phyloP scores from a whole-genome alignment of 2,797 vertebrate genomes.

The Nasua narica region DNA sequence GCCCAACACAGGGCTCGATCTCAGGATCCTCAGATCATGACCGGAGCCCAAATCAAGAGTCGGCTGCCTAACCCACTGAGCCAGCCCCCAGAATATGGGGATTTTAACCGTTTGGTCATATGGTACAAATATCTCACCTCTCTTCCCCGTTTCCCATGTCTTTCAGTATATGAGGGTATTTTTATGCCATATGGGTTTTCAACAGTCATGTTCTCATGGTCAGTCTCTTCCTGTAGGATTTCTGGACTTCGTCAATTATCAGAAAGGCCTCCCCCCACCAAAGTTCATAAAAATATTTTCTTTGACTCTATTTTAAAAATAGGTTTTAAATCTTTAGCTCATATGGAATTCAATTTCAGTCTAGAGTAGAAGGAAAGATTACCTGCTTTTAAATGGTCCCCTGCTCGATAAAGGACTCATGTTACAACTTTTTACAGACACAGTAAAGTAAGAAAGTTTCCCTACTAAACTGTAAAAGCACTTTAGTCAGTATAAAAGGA shows the following conservation, averaged over 20 bases:
- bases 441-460: neutral
- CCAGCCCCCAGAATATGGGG: neutral
- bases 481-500: neutral
- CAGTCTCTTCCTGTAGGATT: neutral
- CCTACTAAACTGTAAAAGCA: neutral
- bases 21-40: neutral
- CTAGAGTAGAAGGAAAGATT: neutral
- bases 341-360: neutral
- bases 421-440: neutral
- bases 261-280: neutral
- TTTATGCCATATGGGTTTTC: neutral
- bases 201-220: neutral
- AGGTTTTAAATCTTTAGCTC: neutral
- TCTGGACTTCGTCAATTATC: neutral
- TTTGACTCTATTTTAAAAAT: neutral
- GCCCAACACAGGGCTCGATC: rapidly evolving
- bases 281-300: neutral
- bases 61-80: neutral
- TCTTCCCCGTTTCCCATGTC: neutral
- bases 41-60: neutral
- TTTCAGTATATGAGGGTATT: neutral
- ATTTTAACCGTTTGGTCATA: neutral
- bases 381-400: neutral
- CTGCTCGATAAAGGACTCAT: neutral
- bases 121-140: neutral